Conservation (phyloP, 2,888 invertebrate genomes). For the Entomobrya proxima region DNA sequence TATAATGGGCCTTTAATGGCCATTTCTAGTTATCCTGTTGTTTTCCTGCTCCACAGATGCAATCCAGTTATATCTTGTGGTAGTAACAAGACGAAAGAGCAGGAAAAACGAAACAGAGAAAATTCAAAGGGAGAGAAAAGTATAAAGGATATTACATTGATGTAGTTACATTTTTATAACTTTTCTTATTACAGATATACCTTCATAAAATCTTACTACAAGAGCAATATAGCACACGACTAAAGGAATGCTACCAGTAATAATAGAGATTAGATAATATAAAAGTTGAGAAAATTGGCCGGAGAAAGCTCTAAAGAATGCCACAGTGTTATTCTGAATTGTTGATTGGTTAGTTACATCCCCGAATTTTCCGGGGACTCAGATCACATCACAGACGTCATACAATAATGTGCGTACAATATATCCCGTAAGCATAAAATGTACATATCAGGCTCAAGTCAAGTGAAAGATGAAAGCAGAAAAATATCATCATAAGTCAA, state of each 20-base stretch:
- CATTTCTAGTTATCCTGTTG: conserved; percentile 66
- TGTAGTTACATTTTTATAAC: conserved; percentile 31
- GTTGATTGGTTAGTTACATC: conserved; percentile 53
- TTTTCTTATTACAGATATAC: background rate
- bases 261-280: conserved; percentile 58
- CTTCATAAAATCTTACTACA: conserved; percentile 32
- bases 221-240: conserved; percentile 4
- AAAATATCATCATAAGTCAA: conserved; percentile 31
- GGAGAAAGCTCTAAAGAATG: background rate
- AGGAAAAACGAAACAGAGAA: background rate
- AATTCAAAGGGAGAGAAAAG: background rate
- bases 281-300: conserved; percentile 19
- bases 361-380: background rate
- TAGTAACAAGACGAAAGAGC: conserved; percentile 7
- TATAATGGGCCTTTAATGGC: conserved; percentile 66
- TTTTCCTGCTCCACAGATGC: conserved; percentile 18
- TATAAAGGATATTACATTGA: background rate
- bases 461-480: conserved; percentile 32
- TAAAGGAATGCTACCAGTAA: conserved; percentile 14
- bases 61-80: background rate
- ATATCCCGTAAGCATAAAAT: background rate
- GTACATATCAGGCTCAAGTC: background rate
- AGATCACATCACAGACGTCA: background rate
- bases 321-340: background rate
- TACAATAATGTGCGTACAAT: background rate